These are phyloP conservation scores for Calidris pygmaea DNA, from an alignment of 2,113 vertebrate genomes.

Conservation along the genomic window DNA sequence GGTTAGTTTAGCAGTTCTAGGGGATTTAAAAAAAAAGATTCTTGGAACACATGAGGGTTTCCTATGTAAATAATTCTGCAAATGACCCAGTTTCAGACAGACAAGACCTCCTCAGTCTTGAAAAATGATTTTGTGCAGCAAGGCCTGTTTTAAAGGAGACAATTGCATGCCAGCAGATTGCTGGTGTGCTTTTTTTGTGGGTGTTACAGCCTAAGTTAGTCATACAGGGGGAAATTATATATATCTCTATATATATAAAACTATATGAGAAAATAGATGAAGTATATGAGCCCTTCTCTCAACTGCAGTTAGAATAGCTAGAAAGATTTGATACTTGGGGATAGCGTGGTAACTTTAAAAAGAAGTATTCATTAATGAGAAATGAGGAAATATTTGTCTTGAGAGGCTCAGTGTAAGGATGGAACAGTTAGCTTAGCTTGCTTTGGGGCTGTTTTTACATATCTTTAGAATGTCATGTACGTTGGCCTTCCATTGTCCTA, in stretches of 20 bases:
- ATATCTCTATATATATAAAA: too few species aligned
- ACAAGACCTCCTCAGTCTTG: background rate
- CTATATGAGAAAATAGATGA: too few species aligned
- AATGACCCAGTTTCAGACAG: background rate
- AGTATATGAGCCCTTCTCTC: background rate
- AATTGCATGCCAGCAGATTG: background rate
- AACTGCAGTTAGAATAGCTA: background rate
- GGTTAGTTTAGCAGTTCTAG: background rate
- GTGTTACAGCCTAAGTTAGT: too few species aligned
- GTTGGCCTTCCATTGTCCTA: conserved; percentile 28
- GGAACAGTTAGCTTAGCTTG: background rate
- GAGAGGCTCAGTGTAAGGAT: background rate
- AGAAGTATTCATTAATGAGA: background rate
- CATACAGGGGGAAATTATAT: too few species aligned
- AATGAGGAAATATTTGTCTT: background rate
- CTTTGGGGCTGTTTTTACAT: background rate
- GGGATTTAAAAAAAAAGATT: background rate
- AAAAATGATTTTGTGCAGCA: background rate
- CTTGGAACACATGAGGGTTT: background rate
- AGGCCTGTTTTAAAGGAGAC: background rate
- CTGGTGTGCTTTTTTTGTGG: background rate
- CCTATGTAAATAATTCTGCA: background rate
- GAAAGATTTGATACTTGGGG: background rate
- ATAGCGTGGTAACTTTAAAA: background rate
- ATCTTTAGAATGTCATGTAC: background rate